A percentile compares a stretch with the other conserved stretches of the same genome.
phyloP scores from a whole-genome alignment of 1,140 invertebrate genomes.

The Zelostemma sp. region DNA sequence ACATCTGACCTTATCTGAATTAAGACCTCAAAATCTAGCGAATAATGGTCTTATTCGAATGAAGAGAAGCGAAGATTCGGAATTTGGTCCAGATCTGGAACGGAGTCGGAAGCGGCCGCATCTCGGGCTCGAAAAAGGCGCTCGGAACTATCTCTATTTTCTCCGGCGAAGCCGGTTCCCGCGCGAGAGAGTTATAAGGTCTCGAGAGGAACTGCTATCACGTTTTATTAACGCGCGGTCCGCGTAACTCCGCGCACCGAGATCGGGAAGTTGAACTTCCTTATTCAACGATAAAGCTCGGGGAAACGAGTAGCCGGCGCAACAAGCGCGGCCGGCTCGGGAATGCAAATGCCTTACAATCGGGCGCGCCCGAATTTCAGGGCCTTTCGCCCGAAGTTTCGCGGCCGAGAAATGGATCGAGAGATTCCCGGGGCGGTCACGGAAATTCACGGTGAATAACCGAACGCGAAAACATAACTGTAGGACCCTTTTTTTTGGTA shows the following conservation, averaged over 20 bases:
- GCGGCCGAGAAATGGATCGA: neutral
- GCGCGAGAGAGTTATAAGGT: slow-evolving; percentile 33
- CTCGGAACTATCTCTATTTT: slow-evolving; percentile 52
- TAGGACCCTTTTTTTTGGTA: slow-evolving; percentile 36
- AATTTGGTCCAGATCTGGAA: too few relatives aligned
- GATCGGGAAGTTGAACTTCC: slow-evolving; percentile 50
- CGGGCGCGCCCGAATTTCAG: neutral
- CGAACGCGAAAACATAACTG: slow-evolving; percentile 35
- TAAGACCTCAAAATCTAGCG: too few relatives aligned
- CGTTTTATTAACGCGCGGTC: slow-evolving; percentile 37
- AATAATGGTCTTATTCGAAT: too few relatives aligned
- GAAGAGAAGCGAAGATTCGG: too few relatives aligned
- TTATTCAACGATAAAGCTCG: slow-evolving; percentile 43
- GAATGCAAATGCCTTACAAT: neutral
- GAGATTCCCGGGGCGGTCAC: neutral
- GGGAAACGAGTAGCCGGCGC: slow-evolving; percentile 23
- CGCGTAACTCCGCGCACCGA: slow-evolving; percentile 46
- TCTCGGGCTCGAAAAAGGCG: slow-evolving; percentile 46
- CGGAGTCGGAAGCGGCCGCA: slow-evolving; percentile 40
- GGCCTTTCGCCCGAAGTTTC: neutral
- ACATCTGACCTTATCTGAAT: too few relatives aligned
- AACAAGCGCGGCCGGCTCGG: neutral
- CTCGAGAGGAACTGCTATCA: slow-evolving; percentile 20
- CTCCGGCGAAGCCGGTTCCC: slow-evolving; percentile 46
- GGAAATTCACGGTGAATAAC: slow-evolving; percentile 4